A percentile compares a stretch with the other conserved stretches of the same genome.
These are phyloP conservation scores for Zingel zingel DNA, from an alignment of 2,113 vertebrate genomes.

Conservation along the genomic window DNA sequence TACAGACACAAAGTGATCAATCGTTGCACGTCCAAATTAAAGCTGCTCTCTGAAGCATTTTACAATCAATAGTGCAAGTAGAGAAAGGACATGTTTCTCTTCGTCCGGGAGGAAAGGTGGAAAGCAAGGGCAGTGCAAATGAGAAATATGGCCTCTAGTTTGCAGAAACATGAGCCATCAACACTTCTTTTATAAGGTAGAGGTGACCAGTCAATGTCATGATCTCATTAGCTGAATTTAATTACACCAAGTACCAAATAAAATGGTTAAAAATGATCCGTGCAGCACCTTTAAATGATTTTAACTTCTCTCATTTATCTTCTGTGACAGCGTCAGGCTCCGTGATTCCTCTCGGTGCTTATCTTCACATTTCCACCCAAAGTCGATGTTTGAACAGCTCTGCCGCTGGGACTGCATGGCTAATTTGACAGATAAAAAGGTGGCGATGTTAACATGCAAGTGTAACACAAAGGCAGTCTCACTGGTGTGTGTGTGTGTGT, in stretches of 20 bases:
- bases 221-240: conserved; percentile 16
- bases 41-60: conserved; percentile 10
- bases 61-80: conserved; percentile 20
- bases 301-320: conserved; percentile 34
- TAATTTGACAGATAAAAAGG: conserved; percentile 49
- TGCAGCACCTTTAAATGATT: conserved; percentile 12
- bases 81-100: not conserved
- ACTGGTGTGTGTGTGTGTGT: not conserved
- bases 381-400: conserved; percentile 22
- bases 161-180: not conserved
- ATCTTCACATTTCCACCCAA: conserved; percentile 33
- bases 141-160: not conserved
- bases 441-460: conserved; percentile 41
- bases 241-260: conserved; percentile 16
- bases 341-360: conserved; percentile 12
- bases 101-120: not conserved
- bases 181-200: not conserved
- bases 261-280: conserved; percentile 23
- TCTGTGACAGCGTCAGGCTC: conserved; percentile 10
- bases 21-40: not conserved
- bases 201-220: not conserved
- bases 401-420: not conserved
- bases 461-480: not conserved
- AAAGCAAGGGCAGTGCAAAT: not conserved
- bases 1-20: not conserved